phyloP scores from a whole-genome alignment of 2,113 vertebrate genomes.

The Equus quagga region DNA sequence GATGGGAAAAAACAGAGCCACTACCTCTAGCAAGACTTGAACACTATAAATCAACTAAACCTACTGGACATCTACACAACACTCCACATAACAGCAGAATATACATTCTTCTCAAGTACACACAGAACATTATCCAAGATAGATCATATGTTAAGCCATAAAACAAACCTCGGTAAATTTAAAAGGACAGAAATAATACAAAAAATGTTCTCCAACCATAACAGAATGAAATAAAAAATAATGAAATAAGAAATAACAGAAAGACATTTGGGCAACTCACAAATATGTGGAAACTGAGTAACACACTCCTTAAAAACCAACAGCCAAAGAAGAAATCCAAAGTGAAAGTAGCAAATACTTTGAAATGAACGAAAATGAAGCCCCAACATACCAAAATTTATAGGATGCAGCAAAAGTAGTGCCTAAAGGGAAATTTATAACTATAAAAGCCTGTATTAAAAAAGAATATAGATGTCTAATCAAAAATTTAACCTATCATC shows the following conservation, averaged over 20 bases:
- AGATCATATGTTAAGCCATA: not conserved
- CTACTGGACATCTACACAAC: not conserved
- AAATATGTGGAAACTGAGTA: not conserved
- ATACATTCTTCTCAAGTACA: not conserved
- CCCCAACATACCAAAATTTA: not conserved
- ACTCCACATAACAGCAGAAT: not conserved
- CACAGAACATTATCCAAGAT: not conserved
- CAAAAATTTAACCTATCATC: not conserved
- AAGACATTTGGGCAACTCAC: not conserved
- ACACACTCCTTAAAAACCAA: not conserved
- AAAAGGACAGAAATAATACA: not conserved
- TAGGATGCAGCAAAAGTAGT: not conserved
- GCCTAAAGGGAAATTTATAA: not conserved
- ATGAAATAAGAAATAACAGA: not conserved
- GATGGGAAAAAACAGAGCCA: no score
- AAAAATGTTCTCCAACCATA: not conserved
- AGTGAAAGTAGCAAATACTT: not conserved
- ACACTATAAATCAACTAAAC: not conserved
- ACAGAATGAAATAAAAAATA: not conserved
- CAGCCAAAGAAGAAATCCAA: slow-evolving; percentile 6
- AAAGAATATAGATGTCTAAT: not conserved
- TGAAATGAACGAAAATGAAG: not conserved
- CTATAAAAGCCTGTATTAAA: not conserved
- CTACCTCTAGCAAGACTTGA: not conserved
- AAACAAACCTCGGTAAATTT: slow-evolving; percentile 16